Percentiles rank a stretch among this genome's conserved stretches.
Evolutionary conservation across 2,113 vertebrate species (phyloP).

Genomic region (Osmerus mordax): DNA sequence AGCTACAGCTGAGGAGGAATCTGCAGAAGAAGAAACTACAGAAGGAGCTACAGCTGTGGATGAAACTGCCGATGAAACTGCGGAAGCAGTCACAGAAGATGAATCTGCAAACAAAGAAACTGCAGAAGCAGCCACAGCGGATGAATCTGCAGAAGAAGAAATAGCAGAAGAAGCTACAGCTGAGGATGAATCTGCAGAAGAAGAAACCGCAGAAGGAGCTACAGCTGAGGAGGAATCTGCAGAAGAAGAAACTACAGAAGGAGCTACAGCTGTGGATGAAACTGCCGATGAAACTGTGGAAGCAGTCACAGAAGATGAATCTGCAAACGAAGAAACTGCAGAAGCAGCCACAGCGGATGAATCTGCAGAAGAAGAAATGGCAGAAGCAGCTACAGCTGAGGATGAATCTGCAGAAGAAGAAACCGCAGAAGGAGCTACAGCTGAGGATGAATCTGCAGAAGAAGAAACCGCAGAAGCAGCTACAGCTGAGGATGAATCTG

Average conservation of each 20-base stretch:
- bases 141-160: neutral
- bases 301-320: conserved; percentile 19
- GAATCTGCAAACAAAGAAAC: neutral
- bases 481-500: conserved; percentile 29
- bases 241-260: accelerated
- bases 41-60: neutral
- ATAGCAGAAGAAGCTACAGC: accelerated
- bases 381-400: conserved; percentile 2
- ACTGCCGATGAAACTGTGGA: neutral
- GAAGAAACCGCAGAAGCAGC: conserved; percentile 13
- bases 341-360: conserved; percentile 18
- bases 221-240: neutral
- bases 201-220: neutral
- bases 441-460: conserved; percentile 16
- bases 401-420: conserved; percentile 13
- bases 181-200: neutral
- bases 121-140: neutral
- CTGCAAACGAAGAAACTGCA: neutral
- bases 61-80: conserved; percentile 5
- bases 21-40: conserved; percentile 1
- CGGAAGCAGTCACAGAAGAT: neutral
- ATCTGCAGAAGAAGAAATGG: conserved; percentile 33
- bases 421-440: conserved; percentile 20
- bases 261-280: neutral
- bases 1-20: neutral